Evolutionary conservation across 1,140 invertebrate species (phyloP), one percentile per base, ranked within the genome.

Genomic region (Augochlora pura): DNA sequence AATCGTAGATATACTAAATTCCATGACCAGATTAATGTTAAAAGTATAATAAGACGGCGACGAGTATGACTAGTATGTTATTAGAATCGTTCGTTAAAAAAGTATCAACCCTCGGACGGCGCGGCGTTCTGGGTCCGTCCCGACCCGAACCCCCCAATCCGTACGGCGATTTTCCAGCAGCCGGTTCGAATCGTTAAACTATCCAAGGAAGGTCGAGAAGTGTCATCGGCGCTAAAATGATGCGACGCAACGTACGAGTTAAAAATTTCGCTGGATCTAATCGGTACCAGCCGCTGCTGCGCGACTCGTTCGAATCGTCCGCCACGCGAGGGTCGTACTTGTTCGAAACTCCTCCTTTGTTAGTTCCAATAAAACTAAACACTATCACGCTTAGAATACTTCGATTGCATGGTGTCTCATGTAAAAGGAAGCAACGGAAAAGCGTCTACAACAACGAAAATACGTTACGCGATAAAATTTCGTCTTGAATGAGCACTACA

Each of bases 61-160:
- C 49, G 49, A 82, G 52, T 60, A 77, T 85, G 84, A 85, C 83
- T 85, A 85, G 84, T 85, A 74, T 71, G 77, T 69, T 67, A 70
- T 83, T 81, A 85, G 38, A 68, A 79, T 85, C 64, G 39, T 23
- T 67, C 46, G 57, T 76, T 84, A 85, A 38, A 85, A 85, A 84
- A 84, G 73, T 85, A 72, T 23, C 57, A 52, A 84, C 42, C 42
- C 42, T 46, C 42, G 42, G 42, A 46, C 42, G 42, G 42, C 12
- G 42, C 42, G 42, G 42, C 9, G 42, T 32, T 32, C 32, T 46
- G 42, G 42, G 42, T 12, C 42, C 42, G 12, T 46, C 12, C 14
- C 14, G 42, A 12, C 42, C 42, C 42, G 1, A 46, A 46, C 14
- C 10, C 12, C 12, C 42, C 1, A 42, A 46, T 46, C 14, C 12